Base-by-base conservation (phyloP, 2,797 vertebrate genomes). In the Bradypodion pumilum region DNA sequence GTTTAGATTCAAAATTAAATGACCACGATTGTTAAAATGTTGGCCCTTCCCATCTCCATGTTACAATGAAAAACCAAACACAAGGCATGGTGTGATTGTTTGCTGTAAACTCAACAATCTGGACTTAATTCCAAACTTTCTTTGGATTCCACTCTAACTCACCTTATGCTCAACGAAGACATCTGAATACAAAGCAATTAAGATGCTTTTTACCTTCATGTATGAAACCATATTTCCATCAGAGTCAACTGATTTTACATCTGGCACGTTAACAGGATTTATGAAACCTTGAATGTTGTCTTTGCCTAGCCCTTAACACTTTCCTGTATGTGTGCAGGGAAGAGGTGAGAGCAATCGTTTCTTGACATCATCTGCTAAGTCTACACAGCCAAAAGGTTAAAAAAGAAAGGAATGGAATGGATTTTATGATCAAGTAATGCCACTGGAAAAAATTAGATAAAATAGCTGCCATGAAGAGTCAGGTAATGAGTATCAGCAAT, bases 231-330 rank as follows among this genome's bases (percentile, higher is more conserved):
- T 91, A 93, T 90, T 93, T 95, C 84, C 92, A 89, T 75, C 37
- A 74, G 23, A 90, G 29, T 75, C 91, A 93, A 95, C 92, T 94
- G 90, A 91, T 94, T 96, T 95, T 93, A 91, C 93, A 95, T 94
- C 90, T 95, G 93, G 88, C 75, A 87, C 81, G 84, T 90, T 88
- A 87, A 87, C 74, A 78, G 77, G 92, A 94, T 93, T 94, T 90
- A 91, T 92, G 88, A 69, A 94, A 90, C 85, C 49, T 52, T 95
- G 92, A 95, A 91, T 92, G 90, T 89, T 80, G 85, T 76, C 91
- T 95, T 94, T 95, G 91, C 94, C 86, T 94, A 90, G 84, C 88
- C 37, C 81, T 83, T 88, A 88, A 88, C 88, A 70, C 72, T 35
- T 65, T 76, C 27, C 49, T 4, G 21, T 10, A 80, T 46, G 88